Base-by-base conservation (phyloP, 2,797 vertebrate species). In the Tinamus major region DNA sequence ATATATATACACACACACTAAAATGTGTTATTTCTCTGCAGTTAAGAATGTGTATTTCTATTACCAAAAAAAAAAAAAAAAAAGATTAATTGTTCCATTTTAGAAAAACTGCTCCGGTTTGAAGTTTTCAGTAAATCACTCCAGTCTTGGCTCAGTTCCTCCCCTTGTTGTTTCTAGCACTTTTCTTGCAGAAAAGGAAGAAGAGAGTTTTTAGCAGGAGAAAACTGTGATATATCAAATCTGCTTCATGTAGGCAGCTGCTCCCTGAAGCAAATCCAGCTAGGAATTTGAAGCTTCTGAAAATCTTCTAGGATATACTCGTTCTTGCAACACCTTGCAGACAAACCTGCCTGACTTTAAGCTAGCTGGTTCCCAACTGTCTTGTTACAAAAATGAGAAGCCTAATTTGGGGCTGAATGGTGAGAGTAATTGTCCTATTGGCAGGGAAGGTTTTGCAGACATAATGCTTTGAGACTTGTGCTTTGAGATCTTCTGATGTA, bases 141-240 rank as follows among this genome's bases (percentile, higher is more conserved):
- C 1, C 26, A 56, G 16, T 74, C 90, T 31, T 44, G 37, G 6
- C 79, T 79, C 56, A 59, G 0, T 83, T 83, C 33, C 18, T 89
- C 17, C n/a, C 5, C 3, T 3, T 6, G 1, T 75, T 65, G 5
- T 33, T 37, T 42, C 3, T 31, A 71, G n/a, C 8, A 20, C 24
- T 75, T 78, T 86, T 58, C 37, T 92, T 85, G 15, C 20, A 42
- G 33, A 68, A 49, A 31, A 76, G 29, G 13, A 64, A 24, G 10
- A 16, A 62, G n/a, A 87, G 65, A 69, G 71, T 29, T 80, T 80
- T 81, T 71, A 82, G 44, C 13, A 79, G 35, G 17, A 75, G 33
- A 62, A 94, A 87, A 51, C 10, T 31, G 13, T 44, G 41, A 7
- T 84, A 20, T 6, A 33, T 85, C 67, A 87, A 89, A 75, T 26